phyloP scores from a whole-genome alignment of 2,888 invertebrate genomes.

The Drosophila bunnanda region DNA sequence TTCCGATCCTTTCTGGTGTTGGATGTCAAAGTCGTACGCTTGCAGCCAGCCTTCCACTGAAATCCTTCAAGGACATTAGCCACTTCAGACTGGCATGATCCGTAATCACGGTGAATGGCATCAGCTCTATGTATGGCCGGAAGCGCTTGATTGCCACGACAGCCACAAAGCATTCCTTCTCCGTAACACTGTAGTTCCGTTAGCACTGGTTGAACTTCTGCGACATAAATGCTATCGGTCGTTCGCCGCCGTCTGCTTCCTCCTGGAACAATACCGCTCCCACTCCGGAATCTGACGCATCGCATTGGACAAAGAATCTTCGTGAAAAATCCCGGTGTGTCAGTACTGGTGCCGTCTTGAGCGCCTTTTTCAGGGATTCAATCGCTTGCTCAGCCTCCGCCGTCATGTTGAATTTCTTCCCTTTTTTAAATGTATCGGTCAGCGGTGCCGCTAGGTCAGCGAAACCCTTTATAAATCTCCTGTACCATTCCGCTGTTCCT shows the following conservation, averaged over 20 bases:
- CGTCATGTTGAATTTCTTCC: not conserved
- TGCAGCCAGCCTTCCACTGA: not conserved
- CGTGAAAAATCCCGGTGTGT: not conserved
- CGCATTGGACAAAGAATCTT: not conserved
- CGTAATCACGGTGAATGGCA: not conserved
- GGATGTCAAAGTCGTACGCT: no score
- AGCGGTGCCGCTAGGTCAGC: not conserved
- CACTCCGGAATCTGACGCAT: not conserved
- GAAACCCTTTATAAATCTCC: not conserved
- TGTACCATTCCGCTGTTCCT: not conserved
- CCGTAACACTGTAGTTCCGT: not conserved
- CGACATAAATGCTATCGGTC: not conserved
- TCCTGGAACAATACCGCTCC: not conserved
- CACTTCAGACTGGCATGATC: not conserved
- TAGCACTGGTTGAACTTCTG: not conserved
- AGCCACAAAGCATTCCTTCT: not conserved
- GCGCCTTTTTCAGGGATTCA: not conserved
- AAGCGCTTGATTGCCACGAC: constrained; percentile 1
- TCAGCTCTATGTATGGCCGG: not conserved
- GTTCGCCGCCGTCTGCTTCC: not conserved
- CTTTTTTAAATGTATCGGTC: not conserved
- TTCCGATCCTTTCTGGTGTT: no score
- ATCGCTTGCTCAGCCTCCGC: not conserved
- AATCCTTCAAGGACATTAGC: not conserved
- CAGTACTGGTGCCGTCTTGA: constrained; percentile 7